Evolutionary conservation across 2,113 vertebrate genomes (phyloP), one percentile per base, ranked within the genome.

Genomic region (Myrmecophaga tridactyla): DNA sequence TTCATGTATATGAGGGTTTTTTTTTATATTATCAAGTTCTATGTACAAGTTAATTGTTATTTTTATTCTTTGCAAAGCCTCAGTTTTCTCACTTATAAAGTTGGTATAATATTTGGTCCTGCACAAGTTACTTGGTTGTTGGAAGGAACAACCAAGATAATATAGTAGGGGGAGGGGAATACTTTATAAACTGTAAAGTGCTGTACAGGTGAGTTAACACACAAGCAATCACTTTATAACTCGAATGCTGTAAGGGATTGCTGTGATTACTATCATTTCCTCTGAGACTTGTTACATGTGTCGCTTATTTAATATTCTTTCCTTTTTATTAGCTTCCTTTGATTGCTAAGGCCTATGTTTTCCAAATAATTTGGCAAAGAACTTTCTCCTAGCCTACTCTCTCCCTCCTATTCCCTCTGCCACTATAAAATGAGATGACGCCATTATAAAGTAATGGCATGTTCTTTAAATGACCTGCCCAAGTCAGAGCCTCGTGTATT

Each of bases 271-370:
- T 62, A 29, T 80, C 75, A 62, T 46, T 76, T 85, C 95, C 94
- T 85, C 21, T 58, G 94, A 97, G 96, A 76, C 88, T 88, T 94
- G 75, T 96, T 96, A 94, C 60, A 48, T 77, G 85, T 77, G 92
- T 84, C 77, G 62, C 94, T 87, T 80, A 72, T 90, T 92, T 70
- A 95, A 95, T 94, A 93, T 87, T 93, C 67, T 84, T 94, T 83
- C 63, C 69, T 20, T 96, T 97, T 91, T 91, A 96, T 96, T 94
- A 92, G 94, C 60, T 91, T 97, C 92, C 92, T 97, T 97, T 81
- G 48, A 93, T 93, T 93, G 84, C 90, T 96, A 36, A 60, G 53
- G 91, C 62, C 92, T 95, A 43, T 80, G 96, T 96, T 93, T 97
- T 97, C 92, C 91, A 92, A 94, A 73, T 53, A 73, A 92, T 27